Base-by-base conservation (phyloP, 2,888 invertebrate genomes). In the Lymantria dispar region DNA sequence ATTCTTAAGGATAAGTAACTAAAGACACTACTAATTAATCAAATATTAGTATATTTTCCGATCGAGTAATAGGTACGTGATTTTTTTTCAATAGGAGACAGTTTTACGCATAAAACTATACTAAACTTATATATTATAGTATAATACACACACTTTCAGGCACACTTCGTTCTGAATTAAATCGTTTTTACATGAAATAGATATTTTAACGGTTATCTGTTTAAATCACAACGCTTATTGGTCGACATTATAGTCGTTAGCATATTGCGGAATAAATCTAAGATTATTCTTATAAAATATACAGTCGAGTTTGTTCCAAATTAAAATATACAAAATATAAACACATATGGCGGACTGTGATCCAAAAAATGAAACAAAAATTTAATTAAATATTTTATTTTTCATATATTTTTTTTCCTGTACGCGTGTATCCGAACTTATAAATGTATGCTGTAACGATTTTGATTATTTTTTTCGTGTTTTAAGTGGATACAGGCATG, bases 151-250 rank as follows among this genome's bases (percentile, higher is more conserved):
- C 58, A 58, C 64, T 41, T 47, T 58, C 75, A 68, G 60, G 62
- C 68, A 74, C 69, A 59, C 45, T 30, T 41, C 54, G 68, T 70
- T 77, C 74, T 74, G 77, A 76, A 77, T 72, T 72, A 74, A 54
- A 68, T 66, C 65, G 42, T 11, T 37, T 43, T 11, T 39, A 43
- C 1, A 15, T 10, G 3, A 40, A 44, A 45, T 33, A 41, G 46
- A 30, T 8, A 40, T 22, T 22, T 12, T 11, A 31, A 36, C 22
- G 22, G 48, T 40, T 39, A 45, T 8, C 46, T 29, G 43, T 38
- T 45, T 45, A 14, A 58, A 56, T 56, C 59, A 55, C 56, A 62
- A 62, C 66, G 30, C 54, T 62, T 37, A 56, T 62, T 62, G 47
- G 53, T 49, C 43, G 31, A 45, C 9, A 33, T 22, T 22, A 5